Conservation (phyloP, 2,888 invertebrate genomes). For the Itoplectis maculator region DNA sequence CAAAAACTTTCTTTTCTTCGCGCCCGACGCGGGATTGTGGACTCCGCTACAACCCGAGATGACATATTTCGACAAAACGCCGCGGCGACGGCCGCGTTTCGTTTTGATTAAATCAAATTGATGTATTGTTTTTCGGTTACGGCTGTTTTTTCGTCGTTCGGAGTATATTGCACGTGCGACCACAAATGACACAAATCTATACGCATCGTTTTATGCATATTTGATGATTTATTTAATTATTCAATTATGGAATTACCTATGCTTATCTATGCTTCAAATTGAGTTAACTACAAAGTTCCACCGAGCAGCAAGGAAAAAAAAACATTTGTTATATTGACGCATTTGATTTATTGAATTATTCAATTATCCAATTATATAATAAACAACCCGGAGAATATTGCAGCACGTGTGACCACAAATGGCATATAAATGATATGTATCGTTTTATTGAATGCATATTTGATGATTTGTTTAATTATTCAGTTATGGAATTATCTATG, state of each 20-base stretch:
- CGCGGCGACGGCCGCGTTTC: neutral
- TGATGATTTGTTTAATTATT: neutral
- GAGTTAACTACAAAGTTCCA: too few relatives aligned
- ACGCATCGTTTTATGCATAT: too few relatives aligned
- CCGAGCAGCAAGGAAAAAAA: neutral
- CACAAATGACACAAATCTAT: too few relatives aligned
- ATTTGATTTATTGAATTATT: too few relatives aligned
- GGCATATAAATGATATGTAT: neutral
- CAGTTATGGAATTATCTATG: neutral
- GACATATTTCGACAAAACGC: slow-evolving; percentile 2
- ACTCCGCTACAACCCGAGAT: neutral
- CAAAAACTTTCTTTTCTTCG: slow-evolving; percentile 67
- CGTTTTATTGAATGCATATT: too few relatives aligned
- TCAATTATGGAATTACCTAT: too few relatives aligned
- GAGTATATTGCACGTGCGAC: neutral
- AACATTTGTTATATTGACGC: neutral
- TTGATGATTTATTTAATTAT: too few relatives aligned
- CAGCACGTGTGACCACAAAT: neutral
- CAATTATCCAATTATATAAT: neutral
- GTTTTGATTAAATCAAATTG: neutral
- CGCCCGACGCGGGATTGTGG: slow-evolving; percentile 53
- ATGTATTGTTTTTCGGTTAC: slow-evolving; percentile 1
- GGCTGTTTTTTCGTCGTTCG: neutral
- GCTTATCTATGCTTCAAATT: too few relatives aligned
- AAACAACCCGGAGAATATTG: neutral